Percentiles rank a stretch among this genome's conserved stretches.
These are phyloP conservation scores for Tapirus indicus DNA, from an alignment of 2,797 vertebrate species.

Conservation along the genomic window DNA sequence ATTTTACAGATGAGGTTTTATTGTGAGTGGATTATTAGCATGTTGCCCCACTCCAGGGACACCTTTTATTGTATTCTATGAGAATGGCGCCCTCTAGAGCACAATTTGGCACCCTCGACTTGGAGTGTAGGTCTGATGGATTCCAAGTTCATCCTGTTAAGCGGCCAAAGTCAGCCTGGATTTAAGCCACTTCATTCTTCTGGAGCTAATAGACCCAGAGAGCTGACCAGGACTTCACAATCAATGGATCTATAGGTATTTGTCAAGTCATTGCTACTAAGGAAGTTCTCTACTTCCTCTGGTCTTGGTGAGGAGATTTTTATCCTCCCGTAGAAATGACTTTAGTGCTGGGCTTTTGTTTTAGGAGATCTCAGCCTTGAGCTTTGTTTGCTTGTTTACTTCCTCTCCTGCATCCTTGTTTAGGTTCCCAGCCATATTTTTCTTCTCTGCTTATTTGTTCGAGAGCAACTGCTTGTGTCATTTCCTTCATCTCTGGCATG, in stretches of 20 bases:
- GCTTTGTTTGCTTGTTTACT: constrained; percentile 81
- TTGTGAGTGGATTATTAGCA: not conserved
- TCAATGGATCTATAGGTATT: not conserved
- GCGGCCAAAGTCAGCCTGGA: not conserved
- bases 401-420: constrained; percentile 53
- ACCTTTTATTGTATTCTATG: not conserved
- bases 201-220: not conserved
- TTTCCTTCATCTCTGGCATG: constrained; percentile 79
- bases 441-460: constrained; percentile 73
- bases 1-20: not conserved
- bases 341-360: constrained; percentile 80
- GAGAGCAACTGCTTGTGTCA: constrained; percentile 64
- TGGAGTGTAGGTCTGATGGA: not conserved
- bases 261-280: not conserved
- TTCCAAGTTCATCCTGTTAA: not conserved
- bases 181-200: not conserved
- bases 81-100: not conserved
- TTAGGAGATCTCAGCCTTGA: constrained; percentile 56
- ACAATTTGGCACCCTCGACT: not conserved
- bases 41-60: too few relatives aligned
- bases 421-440: constrained; percentile 67
- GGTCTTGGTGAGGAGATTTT: not conserved
- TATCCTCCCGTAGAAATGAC: constrained; percentile 49
- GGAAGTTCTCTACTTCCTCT: constrained; percentile 4
- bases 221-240: not conserved